Percentiles rank a stretch among this genome's conserved stretches.
Conservation (phyloP, 2,113 vertebrate species). For the Turdus rufiventris region DNA sequence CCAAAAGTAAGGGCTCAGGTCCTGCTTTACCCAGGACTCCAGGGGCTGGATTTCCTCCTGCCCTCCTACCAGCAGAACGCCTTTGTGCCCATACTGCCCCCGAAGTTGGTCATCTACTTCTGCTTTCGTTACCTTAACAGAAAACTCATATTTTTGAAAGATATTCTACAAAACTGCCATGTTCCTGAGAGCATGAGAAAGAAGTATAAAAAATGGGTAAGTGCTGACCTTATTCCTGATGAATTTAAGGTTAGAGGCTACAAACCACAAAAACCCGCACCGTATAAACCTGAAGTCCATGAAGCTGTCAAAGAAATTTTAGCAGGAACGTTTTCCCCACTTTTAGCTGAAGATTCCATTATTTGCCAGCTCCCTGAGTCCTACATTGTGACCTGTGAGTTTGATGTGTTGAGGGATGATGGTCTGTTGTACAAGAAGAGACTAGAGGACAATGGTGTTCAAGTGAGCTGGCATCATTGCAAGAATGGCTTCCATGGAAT, state of each 20-base stretch:
- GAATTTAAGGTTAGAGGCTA: conserved; percentile 68
- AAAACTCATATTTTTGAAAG: conserved; percentile 47
- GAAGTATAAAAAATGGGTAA: conserved; percentile 75
- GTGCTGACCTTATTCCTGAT: conserved; percentile 73
- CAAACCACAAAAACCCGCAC: background rate
- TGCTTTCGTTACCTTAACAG: conserved; percentile 72
- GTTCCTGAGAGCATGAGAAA: conserved; percentile 71
- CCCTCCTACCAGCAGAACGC: conserved; percentile 87
- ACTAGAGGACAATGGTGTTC: conserved; percentile 76
- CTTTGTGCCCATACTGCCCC: conserved; percentile 71
- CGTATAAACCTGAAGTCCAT: conserved; percentile 70
- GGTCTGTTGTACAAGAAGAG: conserved; percentile 81
- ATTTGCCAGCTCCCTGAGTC: conserved; percentile 72
- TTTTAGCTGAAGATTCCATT: conserved; percentile 74
- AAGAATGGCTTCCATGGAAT: conserved; percentile 79
- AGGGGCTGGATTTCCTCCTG: conserved; percentile 79
- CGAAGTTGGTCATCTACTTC: conserved; percentile 57
- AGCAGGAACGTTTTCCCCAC: conserved; percentile 68
- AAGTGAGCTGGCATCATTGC: conserved; percentile 78
- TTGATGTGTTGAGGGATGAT: conserved; percentile 81
- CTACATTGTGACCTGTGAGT: conserved; percentile 83
- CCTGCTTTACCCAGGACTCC: conserved; percentile 80
- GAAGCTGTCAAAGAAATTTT: conserved; percentile 57
- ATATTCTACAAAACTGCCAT: conserved; percentile 67
- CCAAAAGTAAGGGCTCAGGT: conserved; percentile 81